Evolutionary conservation across 2,797 vertebrate species (phyloP), one percentile per base, ranked within the genome.

Genomic region (Serranus cabrilla): DNA sequence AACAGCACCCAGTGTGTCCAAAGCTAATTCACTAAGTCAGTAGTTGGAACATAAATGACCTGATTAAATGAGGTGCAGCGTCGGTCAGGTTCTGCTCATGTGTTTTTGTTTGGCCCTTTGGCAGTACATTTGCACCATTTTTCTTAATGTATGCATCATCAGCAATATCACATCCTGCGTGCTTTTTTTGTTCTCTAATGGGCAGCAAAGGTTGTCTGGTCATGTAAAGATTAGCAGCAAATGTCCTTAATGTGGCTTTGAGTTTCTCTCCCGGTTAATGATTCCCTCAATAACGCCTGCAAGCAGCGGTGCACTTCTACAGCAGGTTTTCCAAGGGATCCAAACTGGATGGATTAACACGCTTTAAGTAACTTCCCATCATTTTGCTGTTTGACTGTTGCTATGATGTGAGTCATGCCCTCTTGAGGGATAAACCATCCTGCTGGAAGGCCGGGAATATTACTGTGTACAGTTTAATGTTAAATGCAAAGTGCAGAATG

Each of bases 251-350:
- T 55, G 55, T 11, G 11, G 21, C 46, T 72, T 47, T 49, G 5
- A 63, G 11, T 64, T 71, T 62, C 20, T 73, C 39, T 69, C 39
- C 51, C 34, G 27, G 75, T 78, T 86, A 89, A 91, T 89, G 61
- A 89, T 89, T 87, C 74, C 40, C 51, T 52, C 34, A 45, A 14
- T 77, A 60, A 73, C 55, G 52, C 77, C 63, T 20, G 4, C 21
- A 49, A 20, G 17, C 13, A 40, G 2, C 17, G 20, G 16, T 23
- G 17, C 46, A 66, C 65, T 71, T 59, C 23, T 56, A 4, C 40
- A 60, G 17, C 50, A 25, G 57, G 37, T 64, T 81, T 66, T 63
- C 25, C 20, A 1, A 20, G 7, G 10, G 77, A 67, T 74, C 55
- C 50, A 11, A 42, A 11, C 45, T 64, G 21, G 47, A 71, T 46